Conservation (phyloP, 1,140 invertebrate genomes). For the Lepidostoma basale region DNA sequence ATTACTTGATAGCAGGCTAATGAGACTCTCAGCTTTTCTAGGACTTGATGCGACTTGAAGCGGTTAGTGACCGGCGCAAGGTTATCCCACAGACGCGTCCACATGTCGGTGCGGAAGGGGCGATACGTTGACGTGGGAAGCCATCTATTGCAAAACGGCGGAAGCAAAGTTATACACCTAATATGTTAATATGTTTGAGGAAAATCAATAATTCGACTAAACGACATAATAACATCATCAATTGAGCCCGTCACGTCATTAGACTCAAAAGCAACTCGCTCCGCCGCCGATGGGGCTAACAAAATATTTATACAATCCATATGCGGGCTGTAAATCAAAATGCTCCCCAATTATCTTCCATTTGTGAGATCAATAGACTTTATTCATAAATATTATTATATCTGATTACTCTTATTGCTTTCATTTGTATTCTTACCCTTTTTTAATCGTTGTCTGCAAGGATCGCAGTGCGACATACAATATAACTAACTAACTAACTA, state of each 20-base stretch:
- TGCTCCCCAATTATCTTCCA: constrained; percentile 8
- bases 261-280: not conserved
- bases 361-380: not conserved
- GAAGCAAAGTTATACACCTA: no score
- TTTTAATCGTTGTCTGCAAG: no score
- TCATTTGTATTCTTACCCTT: no score
- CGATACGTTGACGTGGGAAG: constrained; percentile 79
- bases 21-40: constrained; percentile 77
- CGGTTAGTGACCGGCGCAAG: constrained; percentile 62
- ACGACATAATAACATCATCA: constrained; percentile 9
- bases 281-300: not conserved
- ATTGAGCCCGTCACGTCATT: not conserved
- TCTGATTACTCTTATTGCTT: no score
- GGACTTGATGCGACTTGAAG: constrained; percentile 72
- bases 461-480: no score
- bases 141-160: no score
- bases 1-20: constrained; percentile 77
- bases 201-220: not conserved
- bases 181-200: no score
- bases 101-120: constrained; percentile 79
- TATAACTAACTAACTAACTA: no score
- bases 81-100: constrained; percentile 80
- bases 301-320: not conserved
- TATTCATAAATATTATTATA: no score
- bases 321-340: constrained; percentile 31